Evolutionary conservation across 2,797 vertebrate species (phyloP).

Genomic region (Odontamblyopus lacepedii): DNA sequence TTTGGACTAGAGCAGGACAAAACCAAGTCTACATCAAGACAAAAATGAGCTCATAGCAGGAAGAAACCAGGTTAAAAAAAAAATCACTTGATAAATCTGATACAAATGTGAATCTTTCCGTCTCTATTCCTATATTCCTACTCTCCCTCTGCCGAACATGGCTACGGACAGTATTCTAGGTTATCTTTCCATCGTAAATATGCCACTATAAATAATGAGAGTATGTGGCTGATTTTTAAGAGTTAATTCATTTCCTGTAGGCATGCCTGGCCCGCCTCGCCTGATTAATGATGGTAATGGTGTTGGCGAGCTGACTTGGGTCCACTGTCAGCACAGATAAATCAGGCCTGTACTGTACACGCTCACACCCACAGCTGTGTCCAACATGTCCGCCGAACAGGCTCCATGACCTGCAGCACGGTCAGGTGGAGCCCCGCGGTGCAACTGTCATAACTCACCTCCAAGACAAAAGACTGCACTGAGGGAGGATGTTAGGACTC

Average conservation of each 20-base stretch:
- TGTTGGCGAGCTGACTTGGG: slow-evolving; percentile 60
- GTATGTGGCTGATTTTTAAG: slow-evolving; percentile 61
- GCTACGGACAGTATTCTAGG: slow-evolving; percentile 9
- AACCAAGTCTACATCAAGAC: no score
- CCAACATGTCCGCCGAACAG: slow-evolving; percentile 57
- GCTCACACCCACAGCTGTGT: slow-evolving; percentile 61
- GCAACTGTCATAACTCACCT: slow-evolving; percentile 46
- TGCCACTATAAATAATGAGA: slow-evolving; percentile 55
- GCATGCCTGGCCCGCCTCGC: slow-evolving; percentile 45
- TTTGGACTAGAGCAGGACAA: no score
- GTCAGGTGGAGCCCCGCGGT: slow-evolving; percentile 31
- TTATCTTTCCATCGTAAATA: slow-evolving; percentile 38
- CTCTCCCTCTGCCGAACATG: neutral
- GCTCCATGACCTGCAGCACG: slow-evolving; percentile 52
- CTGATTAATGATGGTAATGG: slow-evolving; percentile 75
- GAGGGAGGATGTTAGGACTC: neutral
- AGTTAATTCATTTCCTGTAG: slow-evolving; percentile 78
- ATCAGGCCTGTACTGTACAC: slow-evolving; percentile 58
- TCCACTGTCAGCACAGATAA: slow-evolving; percentile 69
- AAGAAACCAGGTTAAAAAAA: no score
- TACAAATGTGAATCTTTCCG: neutral
- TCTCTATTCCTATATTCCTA: neutral
- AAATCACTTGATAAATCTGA: no score
- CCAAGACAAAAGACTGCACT: slow-evolving; percentile 7
- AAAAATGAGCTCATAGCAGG: no score